Evolutionary conservation across 2,888 invertebrate genomes (phyloP), one percentile per base, ranked within the genome.

Genomic region (Panopea generosa): DNA sequence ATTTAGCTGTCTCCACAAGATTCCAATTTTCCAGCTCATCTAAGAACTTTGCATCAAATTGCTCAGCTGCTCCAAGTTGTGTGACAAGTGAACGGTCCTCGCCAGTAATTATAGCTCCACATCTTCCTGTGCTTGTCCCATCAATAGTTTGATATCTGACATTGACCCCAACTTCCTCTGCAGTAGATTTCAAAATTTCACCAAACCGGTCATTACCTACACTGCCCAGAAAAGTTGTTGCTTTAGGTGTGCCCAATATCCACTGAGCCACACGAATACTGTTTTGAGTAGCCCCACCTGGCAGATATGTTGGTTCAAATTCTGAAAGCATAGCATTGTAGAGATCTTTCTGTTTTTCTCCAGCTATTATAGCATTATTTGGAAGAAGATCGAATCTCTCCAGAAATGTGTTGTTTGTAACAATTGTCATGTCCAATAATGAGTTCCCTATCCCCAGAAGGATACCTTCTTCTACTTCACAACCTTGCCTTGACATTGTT

Each of bases 221-320:
- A 90, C 97, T 97, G 0, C 99, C 99, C 93, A 99, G 97, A 93
- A 97, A 99, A 0, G 96, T 96, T 49, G 96, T 95, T 0, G 96
- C 94, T 74, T 95, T 95, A 0, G 97, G 97, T 79, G 95, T 95
- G 82, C 95, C 95, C 62, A 98, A 92, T 63, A 99, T 94, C 99
- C 99, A 99, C 94, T 99, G 95, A 29, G 96, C 96, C 0, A 98
- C 97, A 81, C 99, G 94, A 84, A 99, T 94, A 29, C 97, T 95
- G 93, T 99, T 99, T 93, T 99, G 99, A 1, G 97, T 97, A 40
- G 98, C 97, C 67, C 99, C 99, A n/a, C 99, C 99, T 1, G 99
- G 98, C 71, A 97, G 96, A 92, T 96, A 99, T 70, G 97, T 96
- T 0, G 87, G 86, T 16, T 82, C 67, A 71, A 76, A 85, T 2